phyloP scores from a whole-genome alignment of 1,140 invertebrate genomes.

The Trissolcus basalis region DNA sequence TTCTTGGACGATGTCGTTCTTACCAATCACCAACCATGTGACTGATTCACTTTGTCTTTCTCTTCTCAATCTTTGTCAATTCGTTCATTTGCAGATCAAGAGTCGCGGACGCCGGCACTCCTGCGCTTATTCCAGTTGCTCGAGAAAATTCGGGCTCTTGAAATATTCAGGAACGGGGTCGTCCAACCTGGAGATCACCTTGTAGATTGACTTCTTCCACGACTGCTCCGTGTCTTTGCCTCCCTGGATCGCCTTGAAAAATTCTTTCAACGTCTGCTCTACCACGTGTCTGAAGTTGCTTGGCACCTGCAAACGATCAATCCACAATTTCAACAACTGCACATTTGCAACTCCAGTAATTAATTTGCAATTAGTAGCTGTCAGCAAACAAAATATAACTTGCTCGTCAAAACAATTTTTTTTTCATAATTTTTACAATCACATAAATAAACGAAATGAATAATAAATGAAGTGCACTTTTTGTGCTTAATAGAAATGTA shows the following conservation, averaged over 20 bases:
- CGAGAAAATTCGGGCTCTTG: conserved; percentile 99
- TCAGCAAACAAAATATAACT: too few relatives aligned
- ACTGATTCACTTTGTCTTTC: conserved; percentile 24
- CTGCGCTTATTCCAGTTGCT: conserved; percentile 92
- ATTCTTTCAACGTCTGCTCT: conserved; percentile 97
- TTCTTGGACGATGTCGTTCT: conserved; percentile 60
- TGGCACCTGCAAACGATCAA: conserved; percentile 86
- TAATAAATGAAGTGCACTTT: neutral
- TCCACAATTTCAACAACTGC: too few relatives aligned
- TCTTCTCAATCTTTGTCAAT: neutral
- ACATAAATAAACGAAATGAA: neutral
- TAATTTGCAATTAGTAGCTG: too few relatives aligned
- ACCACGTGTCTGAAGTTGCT: conserved; percentile 97
- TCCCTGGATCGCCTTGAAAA: conserved; percentile 97
- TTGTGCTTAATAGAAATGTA: conserved; percentile 9
- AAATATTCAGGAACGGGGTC: conserved; percentile 99
- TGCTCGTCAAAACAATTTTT: too few relatives aligned
- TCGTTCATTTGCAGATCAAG: conserved; percentile 46
- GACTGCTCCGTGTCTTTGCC: conserved; percentile 98
- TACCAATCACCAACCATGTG: conserved; percentile 44
- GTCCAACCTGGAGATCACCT: conserved; percentile 98
- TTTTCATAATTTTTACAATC: too few relatives aligned
- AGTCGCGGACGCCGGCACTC: conserved; percentile 29
- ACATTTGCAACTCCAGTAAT: too few relatives aligned
- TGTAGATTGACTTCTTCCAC: conserved; percentile 99